Conservation (phyloP, 2,113 vertebrate genomes). For the Hoplias malabaricus region DNA sequence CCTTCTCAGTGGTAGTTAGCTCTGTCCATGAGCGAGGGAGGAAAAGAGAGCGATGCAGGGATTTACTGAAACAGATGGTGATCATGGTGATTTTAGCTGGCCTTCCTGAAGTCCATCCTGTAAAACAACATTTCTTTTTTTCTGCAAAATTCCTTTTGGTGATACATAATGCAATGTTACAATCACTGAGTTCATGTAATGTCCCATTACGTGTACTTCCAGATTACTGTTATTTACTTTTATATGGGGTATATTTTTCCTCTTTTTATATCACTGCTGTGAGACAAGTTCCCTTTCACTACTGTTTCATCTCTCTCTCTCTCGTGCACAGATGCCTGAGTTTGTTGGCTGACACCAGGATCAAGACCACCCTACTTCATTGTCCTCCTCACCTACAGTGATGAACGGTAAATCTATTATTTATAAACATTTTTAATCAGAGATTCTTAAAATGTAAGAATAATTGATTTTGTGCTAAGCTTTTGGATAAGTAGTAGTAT, state of each 20-base stretch:
- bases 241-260: background rate
- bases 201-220: background rate
- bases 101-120: slow-evolving; percentile 18
- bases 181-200: background rate
- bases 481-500: too few relatives aligned
- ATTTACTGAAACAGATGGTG: background rate
- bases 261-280: too few relatives aligned
- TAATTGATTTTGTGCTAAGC: too few relatives aligned
- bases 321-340: slow-evolving; percentile 41
- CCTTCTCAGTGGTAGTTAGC: too few relatives aligned
- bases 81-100: background rate
- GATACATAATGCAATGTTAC: background rate
- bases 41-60: background rate
- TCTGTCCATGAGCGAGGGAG: too few relatives aligned
- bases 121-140: slow-evolving; percentile 17
- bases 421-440: too few relatives aligned
- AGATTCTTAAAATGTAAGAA: too few relatives aligned
- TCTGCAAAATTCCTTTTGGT: background rate
- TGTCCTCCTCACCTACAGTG: slow-evolving; percentile 42
- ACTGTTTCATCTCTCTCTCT: too few relatives aligned
- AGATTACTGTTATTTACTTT: background rate
- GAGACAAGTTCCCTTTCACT: too few relatives aligned
- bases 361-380: slow-evolving; percentile 32
- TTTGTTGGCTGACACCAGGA: slow-evolving; percentile 44
- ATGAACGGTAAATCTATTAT: slow-evolving; percentile 51